phyloP scores from a whole-genome alignment of 2,888 invertebrate genomes.

The Labia minor region DNA sequence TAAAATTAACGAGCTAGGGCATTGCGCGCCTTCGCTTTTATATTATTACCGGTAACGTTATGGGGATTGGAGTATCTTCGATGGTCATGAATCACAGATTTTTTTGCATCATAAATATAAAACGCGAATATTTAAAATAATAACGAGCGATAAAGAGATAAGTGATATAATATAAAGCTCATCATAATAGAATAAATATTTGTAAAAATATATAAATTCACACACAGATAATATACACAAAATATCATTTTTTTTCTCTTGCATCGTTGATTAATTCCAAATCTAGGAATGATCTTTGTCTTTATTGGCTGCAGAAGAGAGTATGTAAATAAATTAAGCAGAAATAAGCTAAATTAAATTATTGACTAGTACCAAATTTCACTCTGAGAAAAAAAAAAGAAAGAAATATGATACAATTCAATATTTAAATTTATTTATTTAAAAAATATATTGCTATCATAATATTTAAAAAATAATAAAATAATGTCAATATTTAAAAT shows the following conservation, averaged over 20 bases:
- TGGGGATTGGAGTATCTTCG: slow-evolving; percentile 32
- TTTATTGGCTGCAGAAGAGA: neutral
- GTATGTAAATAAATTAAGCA: slow-evolving; percentile 31
- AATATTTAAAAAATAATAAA: too few species aligned
- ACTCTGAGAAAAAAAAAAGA: neutral
- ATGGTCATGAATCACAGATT: slow-evolving; percentile 27
- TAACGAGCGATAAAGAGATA: slow-evolving; percentile 29
- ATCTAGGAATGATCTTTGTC: slow-evolving; percentile 7
- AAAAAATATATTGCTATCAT: slow-evolving; percentile 18
- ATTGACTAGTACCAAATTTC: slow-evolving; percentile 8
- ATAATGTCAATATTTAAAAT: too few species aligned
- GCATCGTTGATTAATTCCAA: neutral
- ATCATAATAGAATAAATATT: slow-evolving; percentile 36
- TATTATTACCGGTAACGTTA: neutral
- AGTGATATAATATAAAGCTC: slow-evolving; percentile 36
- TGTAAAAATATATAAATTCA: slow-evolving; percentile 27
- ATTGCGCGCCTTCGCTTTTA: slow-evolving; percentile 21
- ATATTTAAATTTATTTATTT: slow-evolving; percentile 16
- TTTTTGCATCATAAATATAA: neutral
- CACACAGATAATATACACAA: neutral
- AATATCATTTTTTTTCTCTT: neutral
- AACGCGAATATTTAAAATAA: slow-evolving; percentile 24
- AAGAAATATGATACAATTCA: slow-evolving; percentile 26
- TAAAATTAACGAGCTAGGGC: slow-evolving; percentile 16
- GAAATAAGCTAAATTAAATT: slow-evolving; percentile 18